Conservation (phyloP, 2,113 vertebrate species). For the Hymenochirus boettgeri region DNA sequence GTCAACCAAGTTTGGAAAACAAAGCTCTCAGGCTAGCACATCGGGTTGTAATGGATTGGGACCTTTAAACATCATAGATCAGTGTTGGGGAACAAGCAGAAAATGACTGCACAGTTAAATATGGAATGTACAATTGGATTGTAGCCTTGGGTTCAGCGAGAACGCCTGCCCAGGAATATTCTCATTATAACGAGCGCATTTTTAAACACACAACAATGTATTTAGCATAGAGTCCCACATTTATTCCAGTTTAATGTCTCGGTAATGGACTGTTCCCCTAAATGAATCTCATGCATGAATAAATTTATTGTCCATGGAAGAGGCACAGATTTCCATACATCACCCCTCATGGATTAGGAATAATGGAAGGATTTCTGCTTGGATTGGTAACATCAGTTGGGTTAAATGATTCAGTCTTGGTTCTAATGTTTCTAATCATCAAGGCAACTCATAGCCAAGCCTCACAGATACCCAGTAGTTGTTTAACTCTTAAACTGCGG, state of each 20-base stretch:
- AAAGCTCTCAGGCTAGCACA: background rate
- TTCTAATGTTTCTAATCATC: background rate
- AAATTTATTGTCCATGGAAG: slow-evolving; percentile 26
- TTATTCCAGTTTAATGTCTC: slow-evolving; percentile 36
- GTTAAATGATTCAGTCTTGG: background rate
- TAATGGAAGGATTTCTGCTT: background rate
- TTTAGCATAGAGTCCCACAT: slow-evolving; percentile 29
- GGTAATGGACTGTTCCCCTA: slow-evolving; percentile 31
- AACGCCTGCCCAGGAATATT: slow-evolving; percentile 11
- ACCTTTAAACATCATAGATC: background rate
- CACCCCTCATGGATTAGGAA: background rate
- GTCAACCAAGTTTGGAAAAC: too few relatives aligned
- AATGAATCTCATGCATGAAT: slow-evolving; percentile 37
- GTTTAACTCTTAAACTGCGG: too few relatives aligned
- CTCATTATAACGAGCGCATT: slow-evolving; percentile 23
- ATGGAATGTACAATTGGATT: slow-evolving; percentile 15
- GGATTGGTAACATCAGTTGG: background rate
- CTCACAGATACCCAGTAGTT: background rate
- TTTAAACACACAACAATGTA: slow-evolving; percentile 34
- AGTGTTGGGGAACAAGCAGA: background rate
- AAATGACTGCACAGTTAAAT: background rate
- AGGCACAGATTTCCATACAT: slow-evolving; percentile 4
- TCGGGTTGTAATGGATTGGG: too few relatives aligned
- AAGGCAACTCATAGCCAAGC: background rate
- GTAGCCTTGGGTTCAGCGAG: background rate